These are phyloP conservation scores for Heterodera carotae DNA, from an alignment of 1,140 invertebrate genomes.

Conservation along the genomic window DNA sequence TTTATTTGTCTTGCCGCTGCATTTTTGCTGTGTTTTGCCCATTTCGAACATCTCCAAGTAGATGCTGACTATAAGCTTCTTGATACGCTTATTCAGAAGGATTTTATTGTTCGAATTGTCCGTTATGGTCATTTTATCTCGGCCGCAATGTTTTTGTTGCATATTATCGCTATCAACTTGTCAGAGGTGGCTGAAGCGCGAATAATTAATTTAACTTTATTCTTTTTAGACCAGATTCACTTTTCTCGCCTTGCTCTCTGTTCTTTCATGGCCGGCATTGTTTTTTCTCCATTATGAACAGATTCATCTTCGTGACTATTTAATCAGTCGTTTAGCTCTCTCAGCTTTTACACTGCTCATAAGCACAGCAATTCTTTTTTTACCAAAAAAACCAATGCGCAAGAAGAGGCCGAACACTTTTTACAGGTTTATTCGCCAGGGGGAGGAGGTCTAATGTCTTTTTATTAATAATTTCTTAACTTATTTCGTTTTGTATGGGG, in stretches of 20 bases:
- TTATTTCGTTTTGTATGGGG: too few relatives aligned
- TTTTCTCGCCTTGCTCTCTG: not conserved
- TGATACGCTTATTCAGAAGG: not conserved
- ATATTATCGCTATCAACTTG: not conserved
- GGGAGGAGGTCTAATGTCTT: too few relatives aligned
- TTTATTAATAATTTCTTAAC: too few relatives aligned
- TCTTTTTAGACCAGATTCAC: not conserved
- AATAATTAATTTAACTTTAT: not conserved
- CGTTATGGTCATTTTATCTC: not conserved
- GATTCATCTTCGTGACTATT: not conserved
- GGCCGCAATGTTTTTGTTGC: slow-evolving; percentile 3
- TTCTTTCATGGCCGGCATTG: not conserved
- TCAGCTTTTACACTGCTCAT: slow-evolving; percentile 13
- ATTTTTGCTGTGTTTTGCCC: slow-evolving; percentile 5
- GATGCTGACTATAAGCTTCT: slow-evolving; percentile 6
- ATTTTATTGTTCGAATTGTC: not conserved
- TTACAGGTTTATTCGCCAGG: slow-evolving; percentile 11
- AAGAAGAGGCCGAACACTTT: slow-evolving; percentile 12
- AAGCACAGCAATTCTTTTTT: not conserved
- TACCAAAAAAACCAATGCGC: not conserved
- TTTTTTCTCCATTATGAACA: slow-evolving; percentile 6
- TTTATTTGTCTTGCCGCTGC: not conserved
- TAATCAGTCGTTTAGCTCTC: slow-evolving; percentile 6
- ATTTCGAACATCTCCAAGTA: slow-evolving; percentile 6
- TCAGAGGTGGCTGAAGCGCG: not conserved